Percentiles rank a stretch among this genome's conserved stretches.
Evolutionary conservation across 2,113 vertebrate genomes (phyloP).

Genomic region (Anseranas semipalmata): DNA sequence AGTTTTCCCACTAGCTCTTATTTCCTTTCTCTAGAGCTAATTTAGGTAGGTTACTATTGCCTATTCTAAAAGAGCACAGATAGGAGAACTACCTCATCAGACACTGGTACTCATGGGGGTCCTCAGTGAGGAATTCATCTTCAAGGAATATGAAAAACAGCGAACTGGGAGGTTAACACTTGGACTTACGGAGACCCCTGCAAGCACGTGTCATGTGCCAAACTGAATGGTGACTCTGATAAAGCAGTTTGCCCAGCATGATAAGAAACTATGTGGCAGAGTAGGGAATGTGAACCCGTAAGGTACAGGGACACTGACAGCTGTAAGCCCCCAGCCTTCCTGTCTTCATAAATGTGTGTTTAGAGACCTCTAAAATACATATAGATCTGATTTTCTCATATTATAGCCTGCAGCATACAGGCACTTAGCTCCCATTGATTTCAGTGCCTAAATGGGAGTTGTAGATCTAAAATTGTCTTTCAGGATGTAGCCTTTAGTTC

Average conservation of each 20-base stretch:
- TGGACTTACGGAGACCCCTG: not conserved
- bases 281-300: not conserved
- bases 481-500: slow-evolving; percentile 58
- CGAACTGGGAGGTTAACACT: not conserved
- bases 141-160: not conserved
- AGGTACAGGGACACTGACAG: not conserved
- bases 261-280: not conserved
- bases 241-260: not conserved
- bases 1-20: not conserved
- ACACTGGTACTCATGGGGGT: not conserved
- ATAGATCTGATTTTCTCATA: slow-evolving; percentile 31
- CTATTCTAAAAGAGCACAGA: not conserved
- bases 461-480: slow-evolving; percentile 59
- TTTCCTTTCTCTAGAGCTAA: not conserved
- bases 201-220: not conserved
- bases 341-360: not conserved
- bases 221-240: not conserved
- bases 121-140: not conserved
- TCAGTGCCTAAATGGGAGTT: slow-evolving; percentile 39
- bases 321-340: not conserved
- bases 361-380: slow-evolving; percentile 35
- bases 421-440: slow-evolving; percentile 60
- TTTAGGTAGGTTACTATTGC: not conserved
- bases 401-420: slow-evolving; percentile 29
- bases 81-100: not conserved